phyloP scores from a whole-genome alignment of 2,113 vertebrate genomes.

The Eretmochelys imbricata region DNA sequence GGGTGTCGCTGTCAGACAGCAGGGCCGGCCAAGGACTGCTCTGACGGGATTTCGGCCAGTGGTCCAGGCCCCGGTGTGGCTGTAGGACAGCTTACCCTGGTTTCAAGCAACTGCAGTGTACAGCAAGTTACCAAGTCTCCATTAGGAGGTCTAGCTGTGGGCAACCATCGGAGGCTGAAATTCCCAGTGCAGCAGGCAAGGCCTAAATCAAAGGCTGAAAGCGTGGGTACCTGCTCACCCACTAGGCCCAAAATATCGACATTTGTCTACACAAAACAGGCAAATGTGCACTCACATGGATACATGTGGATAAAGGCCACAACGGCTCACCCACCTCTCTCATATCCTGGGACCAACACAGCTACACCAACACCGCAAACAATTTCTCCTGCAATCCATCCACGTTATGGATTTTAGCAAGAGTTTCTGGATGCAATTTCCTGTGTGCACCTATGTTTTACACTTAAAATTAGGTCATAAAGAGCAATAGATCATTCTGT shows the following conservation, averaged over 20 bases:
- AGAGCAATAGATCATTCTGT: not conserved
- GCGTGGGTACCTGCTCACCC: not conserved
- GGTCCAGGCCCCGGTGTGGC: not conserved
- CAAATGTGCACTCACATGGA: too few relatives aligned
- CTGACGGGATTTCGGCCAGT: not conserved
- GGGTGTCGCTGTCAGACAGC: not conserved
- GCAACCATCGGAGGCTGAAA: not conserved
- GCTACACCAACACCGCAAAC: rapidly evolving
- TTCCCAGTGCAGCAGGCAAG: not conserved
- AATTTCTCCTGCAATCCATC: not conserved
- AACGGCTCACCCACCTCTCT: too few relatives aligned
- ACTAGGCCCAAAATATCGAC: too few relatives aligned
- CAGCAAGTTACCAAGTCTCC: not conserved
- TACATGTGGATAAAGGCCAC: too few relatives aligned
- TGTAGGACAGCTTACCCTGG: not conserved
- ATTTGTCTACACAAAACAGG: too few relatives aligned
- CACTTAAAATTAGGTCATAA: rapidly evolving
- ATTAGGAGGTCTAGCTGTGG: not conserved
- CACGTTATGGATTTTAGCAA: not conserved
- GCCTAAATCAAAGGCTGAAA: not conserved
- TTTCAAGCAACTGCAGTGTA: not conserved
- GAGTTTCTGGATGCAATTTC: not conserved
- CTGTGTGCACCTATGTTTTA: rapidly evolving
- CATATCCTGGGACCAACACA: not conserved
- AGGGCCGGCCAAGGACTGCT: not conserved